Evolutionary conservation across 2,113 vertebrate species (phyloP).

Genomic region (Xyrauchen texanus): DNA sequence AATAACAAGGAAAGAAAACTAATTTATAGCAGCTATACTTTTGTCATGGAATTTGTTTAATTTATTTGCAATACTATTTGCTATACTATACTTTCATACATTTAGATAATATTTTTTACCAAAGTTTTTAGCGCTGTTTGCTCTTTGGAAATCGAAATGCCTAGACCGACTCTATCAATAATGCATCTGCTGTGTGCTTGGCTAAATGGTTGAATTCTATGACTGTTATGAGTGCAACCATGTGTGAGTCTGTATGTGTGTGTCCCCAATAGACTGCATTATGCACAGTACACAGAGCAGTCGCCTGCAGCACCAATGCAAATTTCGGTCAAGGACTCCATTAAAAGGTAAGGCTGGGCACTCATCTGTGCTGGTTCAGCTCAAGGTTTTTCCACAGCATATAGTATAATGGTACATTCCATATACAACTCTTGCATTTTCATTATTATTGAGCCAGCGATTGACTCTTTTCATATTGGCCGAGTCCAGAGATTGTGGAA

Average conservation of each 20-base stretch:
- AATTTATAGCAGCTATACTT: too few species aligned
- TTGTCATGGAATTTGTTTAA: too few species aligned
- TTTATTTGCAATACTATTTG: too few species aligned
- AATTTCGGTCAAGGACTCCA: constrained; percentile 35
- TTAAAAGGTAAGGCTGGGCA: constrained; percentile 38
- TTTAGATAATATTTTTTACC: too few species aligned
- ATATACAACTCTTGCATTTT: constrained; percentile 11
- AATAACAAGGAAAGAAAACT: too few species aligned
- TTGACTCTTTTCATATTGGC: background rate
- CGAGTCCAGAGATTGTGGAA: constrained; percentile 50
- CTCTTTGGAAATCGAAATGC: background rate
- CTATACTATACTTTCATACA: too few species aligned
- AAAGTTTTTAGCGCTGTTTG: background rate
- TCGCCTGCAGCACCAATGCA: constrained; percentile 41
- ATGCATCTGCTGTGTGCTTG: constrained; percentile 26
- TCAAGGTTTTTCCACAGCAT: constrained; percentile 5
- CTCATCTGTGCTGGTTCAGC: constrained; percentile 7
- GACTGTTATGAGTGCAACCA: constrained; percentile 29
- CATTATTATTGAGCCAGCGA: constrained; percentile 3
- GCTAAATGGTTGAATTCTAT: constrained; percentile 15
- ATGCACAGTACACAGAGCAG: constrained; percentile 13
- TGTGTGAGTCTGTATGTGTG: constrained; percentile 7
- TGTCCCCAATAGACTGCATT: constrained; percentile 26
- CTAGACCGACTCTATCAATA: constrained; percentile 6
- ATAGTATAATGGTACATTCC: constrained; percentile 17